Conservation (phyloP, 2,797 vertebrate genomes). For the Platyrinchus mystaceus region DNA sequence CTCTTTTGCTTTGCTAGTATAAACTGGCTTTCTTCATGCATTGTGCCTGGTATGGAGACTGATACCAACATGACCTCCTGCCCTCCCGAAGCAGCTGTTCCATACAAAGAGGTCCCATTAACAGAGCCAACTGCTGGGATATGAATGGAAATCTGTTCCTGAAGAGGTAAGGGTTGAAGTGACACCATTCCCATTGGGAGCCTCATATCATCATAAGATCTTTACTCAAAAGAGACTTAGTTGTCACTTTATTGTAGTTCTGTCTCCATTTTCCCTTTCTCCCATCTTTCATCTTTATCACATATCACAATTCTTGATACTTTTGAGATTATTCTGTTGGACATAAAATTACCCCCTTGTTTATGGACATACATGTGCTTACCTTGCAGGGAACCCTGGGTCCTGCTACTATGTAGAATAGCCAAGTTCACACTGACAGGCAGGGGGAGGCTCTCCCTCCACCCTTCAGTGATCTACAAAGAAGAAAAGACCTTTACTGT, state of each 20-base stretch:
- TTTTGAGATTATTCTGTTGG: not conserved
- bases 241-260: not conserved
- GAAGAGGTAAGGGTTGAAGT: not conserved
- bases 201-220: not conserved
- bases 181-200: not conserved
- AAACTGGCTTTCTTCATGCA: not conserved
- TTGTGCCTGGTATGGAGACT: not conserved
- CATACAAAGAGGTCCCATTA: not conserved
- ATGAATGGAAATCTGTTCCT: not conserved
- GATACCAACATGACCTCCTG: not conserved
- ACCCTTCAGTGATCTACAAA: not conserved
- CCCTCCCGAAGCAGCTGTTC: not conserved
- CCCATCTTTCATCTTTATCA: not conserved
- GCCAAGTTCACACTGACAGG: not conserved
- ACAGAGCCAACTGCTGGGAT: not conserved
- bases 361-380: rapidly evolving
- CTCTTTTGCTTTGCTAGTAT: not conserved
- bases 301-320: not conserved
- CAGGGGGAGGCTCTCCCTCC: not conserved
- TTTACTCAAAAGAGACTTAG: not conserved
- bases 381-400: not conserved
- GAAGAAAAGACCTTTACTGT: not conserved
- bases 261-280: not conserved
- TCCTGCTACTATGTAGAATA: not conserved
- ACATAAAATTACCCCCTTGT: not conserved